Evolutionary conservation across 2,888 invertebrate species (phyloP), one percentile per base, ranked within the genome.

Genomic region (Epiblema foenella): DNA sequence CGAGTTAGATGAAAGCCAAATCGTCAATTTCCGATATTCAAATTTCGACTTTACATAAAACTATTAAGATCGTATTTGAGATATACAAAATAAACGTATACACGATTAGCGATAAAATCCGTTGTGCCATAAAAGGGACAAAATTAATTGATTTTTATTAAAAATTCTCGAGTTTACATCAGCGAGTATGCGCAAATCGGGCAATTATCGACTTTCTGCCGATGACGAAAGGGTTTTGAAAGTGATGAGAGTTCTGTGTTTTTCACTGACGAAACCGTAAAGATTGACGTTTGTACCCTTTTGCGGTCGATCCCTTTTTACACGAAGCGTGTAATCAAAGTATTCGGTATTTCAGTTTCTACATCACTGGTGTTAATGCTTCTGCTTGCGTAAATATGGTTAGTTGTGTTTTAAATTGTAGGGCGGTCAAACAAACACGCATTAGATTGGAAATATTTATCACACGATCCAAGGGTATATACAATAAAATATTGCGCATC

Each of bases 91-190:
- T 37, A 37, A 51, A 52, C 52, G 37, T 37, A 63, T 33, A 2
- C 52, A 18, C 52, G 54, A 68, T 62, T 68, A 54, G 60, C 46
- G 29, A 64, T 69, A 29, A 64, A 59, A 64, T 42, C 49, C 64
- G 29, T 69, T 52, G 39, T 52, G n/a, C 58, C 69, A 64, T 58
- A 29, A 62, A 65, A 52, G 64, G 64, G 58, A 51, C 58, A 33
- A 64, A 62, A 64, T 69, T 69, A 69, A 69, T 69, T 69, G 58
- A 58, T 64, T 65, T 69, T 69, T 69, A 69, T 69, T 65, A 58
- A 69, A 69, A 69, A 69, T 59, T 65, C 58, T 64, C 58, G 60
- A 42, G 33, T 39, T 37, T 64, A 54, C 64, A 39, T 15, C n/a
- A n/a, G n/a, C 24, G 49, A 8, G 33, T 51, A 15, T 37, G 15